These are phyloP conservation scores for Lanistes nyassanus DNA, from an alignment of 1,140 invertebrate genomes.

Conservation along the genomic window DNA sequence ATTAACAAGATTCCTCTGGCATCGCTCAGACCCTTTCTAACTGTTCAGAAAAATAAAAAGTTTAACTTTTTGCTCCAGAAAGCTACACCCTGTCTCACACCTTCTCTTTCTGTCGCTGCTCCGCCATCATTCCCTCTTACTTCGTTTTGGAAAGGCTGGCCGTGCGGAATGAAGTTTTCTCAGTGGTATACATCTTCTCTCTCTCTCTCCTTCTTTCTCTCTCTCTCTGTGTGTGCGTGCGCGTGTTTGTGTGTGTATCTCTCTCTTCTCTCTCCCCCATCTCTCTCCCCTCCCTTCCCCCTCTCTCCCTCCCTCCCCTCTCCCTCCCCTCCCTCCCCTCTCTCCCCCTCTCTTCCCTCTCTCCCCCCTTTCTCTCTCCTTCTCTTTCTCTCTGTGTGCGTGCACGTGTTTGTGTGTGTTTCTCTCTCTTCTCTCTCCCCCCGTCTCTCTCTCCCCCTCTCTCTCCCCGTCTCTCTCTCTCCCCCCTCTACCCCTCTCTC, in stretches of 20 bases:
- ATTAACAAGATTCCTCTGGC: no score
- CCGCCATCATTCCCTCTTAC: no score
- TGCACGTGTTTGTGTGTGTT: not conserved
- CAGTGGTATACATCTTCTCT: no score
- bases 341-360: not conserved
- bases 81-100: no score
- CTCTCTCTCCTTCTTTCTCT: conserved; percentile 7
- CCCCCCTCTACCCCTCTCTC: not conserved
- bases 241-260: no score
- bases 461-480: conserved; percentile 13
- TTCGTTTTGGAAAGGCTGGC: no score
- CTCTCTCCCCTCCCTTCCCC: not conserved
- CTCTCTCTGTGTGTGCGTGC: no score
- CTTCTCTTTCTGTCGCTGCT: no score
- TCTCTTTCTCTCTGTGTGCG: conserved; percentile 8
- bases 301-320: conserved; percentile 18
- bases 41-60: no score
- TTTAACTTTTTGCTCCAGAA: no score
- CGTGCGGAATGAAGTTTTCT: no score
- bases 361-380: not conserved
- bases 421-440: not conserved
- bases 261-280: not conserved
- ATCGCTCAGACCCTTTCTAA: no score
- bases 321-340: conserved; percentile 8
- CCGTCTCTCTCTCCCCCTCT: conserved; percentile 14